These are phyloP conservation scores for Cephalopholis sonnerati DNA, from an alignment of 2,113 vertebrate species.

Conservation along the genomic window DNA sequence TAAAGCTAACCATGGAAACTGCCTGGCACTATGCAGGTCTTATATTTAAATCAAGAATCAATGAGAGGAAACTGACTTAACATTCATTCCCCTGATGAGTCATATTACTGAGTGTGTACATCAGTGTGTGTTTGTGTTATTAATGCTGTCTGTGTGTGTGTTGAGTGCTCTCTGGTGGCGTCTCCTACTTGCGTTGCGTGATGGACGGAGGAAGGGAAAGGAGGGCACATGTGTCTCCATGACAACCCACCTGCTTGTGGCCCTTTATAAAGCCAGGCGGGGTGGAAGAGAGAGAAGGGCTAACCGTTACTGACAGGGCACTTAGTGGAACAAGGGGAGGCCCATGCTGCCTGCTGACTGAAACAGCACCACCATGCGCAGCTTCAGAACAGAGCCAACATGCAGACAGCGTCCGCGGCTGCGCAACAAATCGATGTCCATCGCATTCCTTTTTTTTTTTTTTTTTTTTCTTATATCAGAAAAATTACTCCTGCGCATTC, in stretches of 20 bases:
- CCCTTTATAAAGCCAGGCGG: slow-evolving; percentile 85
- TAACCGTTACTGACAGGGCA: slow-evolving; percentile 85
- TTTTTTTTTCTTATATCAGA: background rate
- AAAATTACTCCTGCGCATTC: slow-evolving; percentile 54
- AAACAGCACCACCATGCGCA: slow-evolving; percentile 79
- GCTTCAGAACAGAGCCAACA: slow-evolving; percentile 69
- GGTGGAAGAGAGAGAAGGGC: slow-evolving; percentile 86
- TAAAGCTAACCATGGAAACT: background rate
- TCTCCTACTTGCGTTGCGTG: slow-evolving; percentile 68
- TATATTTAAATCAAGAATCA: background rate
- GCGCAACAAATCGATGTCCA: slow-evolving; percentile 33
- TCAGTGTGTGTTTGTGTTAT: slow-evolving; percentile 11
- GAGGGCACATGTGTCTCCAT: slow-evolving; percentile 77
- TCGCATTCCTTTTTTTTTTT: slow-evolving; percentile 43
- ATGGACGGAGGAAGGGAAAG: slow-evolving; percentile 61
- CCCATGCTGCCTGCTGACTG: slow-evolving; percentile 83
- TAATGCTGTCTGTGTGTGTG: slow-evolving; percentile 22
- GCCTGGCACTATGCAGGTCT: background rate
- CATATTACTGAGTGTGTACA: background rate
- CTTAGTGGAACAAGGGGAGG: slow-evolving; percentile 68
- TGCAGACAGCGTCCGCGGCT: slow-evolving; percentile 79
- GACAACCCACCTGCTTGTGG: slow-evolving; percentile 86
- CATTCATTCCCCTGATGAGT: slow-evolving; percentile 2
- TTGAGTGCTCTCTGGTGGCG: slow-evolving; percentile 33
- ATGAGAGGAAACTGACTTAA: slow-evolving; percentile 10